These are phyloP conservation scores for Henricia sp. DNA, from an alignment of 53 echinoderm and acorn worm species.

Conservation along the genomic window DNA sequence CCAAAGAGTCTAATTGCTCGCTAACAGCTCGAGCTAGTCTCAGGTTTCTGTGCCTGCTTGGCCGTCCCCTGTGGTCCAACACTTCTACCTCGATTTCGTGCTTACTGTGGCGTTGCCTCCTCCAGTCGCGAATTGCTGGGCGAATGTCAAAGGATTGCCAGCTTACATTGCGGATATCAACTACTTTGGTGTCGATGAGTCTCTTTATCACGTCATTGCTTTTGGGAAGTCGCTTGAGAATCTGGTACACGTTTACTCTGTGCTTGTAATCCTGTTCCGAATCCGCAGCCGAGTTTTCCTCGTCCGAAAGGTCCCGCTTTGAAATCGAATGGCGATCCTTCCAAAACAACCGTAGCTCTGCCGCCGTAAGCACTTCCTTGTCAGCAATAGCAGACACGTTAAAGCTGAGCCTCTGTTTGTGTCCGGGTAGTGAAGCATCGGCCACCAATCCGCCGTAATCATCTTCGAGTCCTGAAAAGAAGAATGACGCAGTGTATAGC, in stretches of 20 bases:
- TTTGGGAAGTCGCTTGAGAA: conserved; percentile 85
- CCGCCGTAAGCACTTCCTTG: conserved; percentile 82
- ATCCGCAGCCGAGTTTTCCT: conserved; percentile 8
- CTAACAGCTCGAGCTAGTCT: conserved; percentile 59
- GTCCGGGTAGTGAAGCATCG: conserved; percentile 8
- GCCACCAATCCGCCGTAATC: conserved; percentile 19
- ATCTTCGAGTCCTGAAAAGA: conserved; percentile 55
- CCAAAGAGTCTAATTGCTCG: conserved; percentile 41
- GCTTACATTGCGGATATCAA: conserved; percentile 81
- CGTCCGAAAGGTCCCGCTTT: conserved; percentile 41
- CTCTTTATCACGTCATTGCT: conserved; percentile 92
- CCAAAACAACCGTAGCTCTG: conserved; percentile 85
- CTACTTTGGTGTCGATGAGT: conserved; percentile 88
- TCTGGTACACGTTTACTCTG: conserved; percentile 96
- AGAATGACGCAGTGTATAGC: conserved; percentile 40
- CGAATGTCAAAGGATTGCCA: conserved; percentile 97
- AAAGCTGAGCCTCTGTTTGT: conserved; percentile 79
- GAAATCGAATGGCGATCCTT: conserved; percentile 47
- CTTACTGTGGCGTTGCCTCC: conserved; percentile 69
- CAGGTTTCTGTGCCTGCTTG: conserved; percentile 75
- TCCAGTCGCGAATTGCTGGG: conserved; percentile 89
- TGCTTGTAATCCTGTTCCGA: conserved; percentile 62
- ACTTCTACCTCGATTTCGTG: conserved; percentile 93
- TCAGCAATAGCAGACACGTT: conserved; percentile 82
- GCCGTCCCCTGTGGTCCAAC: conserved; percentile 72